Evolutionary conservation across 2,888 invertebrate genomes (phyloP).

Genomic region (Agrotis segetum): DNA sequence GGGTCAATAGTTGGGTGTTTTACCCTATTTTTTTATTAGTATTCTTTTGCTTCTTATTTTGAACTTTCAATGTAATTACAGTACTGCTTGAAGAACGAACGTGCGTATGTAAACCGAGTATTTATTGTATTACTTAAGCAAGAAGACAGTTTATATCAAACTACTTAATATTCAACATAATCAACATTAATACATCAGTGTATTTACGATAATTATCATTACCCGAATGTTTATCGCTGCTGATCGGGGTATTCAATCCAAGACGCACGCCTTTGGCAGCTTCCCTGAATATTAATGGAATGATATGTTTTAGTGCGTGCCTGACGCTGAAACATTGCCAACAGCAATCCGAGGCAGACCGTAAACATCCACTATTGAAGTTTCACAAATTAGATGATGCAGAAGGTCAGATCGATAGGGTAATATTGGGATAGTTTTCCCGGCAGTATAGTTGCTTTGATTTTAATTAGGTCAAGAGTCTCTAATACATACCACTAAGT

Average conservation of each 20-base stretch:
- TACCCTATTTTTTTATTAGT: background rate
- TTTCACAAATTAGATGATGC: slow-evolving; percentile 1
- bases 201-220: slow-evolving; percentile 59
- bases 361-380: slow-evolving; percentile 61
- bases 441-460: too few relatives aligned
- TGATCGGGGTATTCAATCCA: slow-evolving; percentile 68
- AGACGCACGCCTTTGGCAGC: slow-evolving; percentile 74
- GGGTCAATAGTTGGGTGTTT: too few relatives aligned
- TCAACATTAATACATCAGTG: slow-evolving; percentile 43
- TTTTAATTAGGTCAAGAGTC: too few relatives aligned
- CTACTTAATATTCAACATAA: slow-evolving; percentile 42
- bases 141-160: slow-evolving; percentile 4
- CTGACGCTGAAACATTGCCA: slow-evolving; percentile 82
- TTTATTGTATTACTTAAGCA: slow-evolving; percentile 3
- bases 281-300: slow-evolving; percentile 82
- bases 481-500: too few relatives aligned
- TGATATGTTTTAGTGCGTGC: slow-evolving; percentile 77
- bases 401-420: slow-evolving; percentile 9
- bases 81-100: background rate
- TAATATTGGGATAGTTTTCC: too few relatives aligned
- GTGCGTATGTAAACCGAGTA: too few relatives aligned
- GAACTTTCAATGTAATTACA: background rate
- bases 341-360: slow-evolving; percentile 71
- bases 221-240: slow-evolving; percentile 51
- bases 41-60: background rate